Base-by-base conservation (phyloP, 2,113 vertebrate species). In the Morone saxatilis region DNA sequence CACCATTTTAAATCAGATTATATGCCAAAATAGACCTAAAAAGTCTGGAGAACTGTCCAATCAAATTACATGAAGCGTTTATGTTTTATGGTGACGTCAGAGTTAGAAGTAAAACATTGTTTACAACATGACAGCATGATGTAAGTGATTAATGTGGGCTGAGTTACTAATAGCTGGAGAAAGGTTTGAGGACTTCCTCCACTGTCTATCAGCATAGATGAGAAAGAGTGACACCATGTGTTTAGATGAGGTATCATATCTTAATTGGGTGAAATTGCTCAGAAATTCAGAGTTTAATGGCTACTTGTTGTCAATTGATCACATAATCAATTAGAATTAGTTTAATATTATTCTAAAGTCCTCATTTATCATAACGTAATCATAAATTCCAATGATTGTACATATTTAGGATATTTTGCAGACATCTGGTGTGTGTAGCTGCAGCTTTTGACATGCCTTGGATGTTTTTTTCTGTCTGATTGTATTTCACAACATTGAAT, bases 141-240 rank as follows among this genome's bases (percentile, higher is more conserved):
- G 0, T 66, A 10, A 56, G 57, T 80, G 75, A 71, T 76, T 41
- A 36, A 79, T 79, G 72, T 83, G 25, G 22, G 22, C 41, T 69
- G 4, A 48, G 36, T 48, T 10, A 36, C 1, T 71, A 56, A 74
- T 19, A n/a, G 53, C 5, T n/a, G 20, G 8, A 48, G 62, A 50
- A 13, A 54, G 22, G 25, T 13, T 25, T 76, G 14, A 71, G 47
- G 71, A 9, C 38, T 5, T 40, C 47, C 12, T 77, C 25, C 20
- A n/a, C 7, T 25, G 17, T 20, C 16, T 38, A 10, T 41, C 38
- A 14, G 74, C 20, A 70, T 43, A 67, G 16, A 87, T 89, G 81
- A 83, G 78, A 86, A 79, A 91, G 79, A 93, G 87, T 85, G 92
- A 92, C 94, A 91, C 87, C 94, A 3, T 91, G 93, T 94, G 94